Conservation (phyloP, 1,140 invertebrate species). For the fruit fly (Drosophila melanogaster) region DNA sequence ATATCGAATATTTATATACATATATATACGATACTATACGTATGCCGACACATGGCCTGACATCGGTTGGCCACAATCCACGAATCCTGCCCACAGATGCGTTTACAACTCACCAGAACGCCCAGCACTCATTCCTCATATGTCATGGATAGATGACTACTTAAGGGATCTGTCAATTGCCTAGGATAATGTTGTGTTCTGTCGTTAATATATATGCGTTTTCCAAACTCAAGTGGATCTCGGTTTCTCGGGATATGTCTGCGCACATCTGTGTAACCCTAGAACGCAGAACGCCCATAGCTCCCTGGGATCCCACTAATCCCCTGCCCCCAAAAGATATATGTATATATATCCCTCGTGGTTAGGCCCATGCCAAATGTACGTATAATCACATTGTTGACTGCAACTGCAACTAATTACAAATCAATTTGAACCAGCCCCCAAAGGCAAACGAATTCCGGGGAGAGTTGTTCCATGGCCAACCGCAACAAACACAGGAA, state of each 20-base stretch:
- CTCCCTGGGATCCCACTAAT: slow-evolving; percentile 14
- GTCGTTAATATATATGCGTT: slow-evolving; percentile 63
- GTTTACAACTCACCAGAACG: slow-evolving; percentile 63
- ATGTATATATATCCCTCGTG: slow-evolving; percentile 3
- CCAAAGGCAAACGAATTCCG: slow-evolving; percentile 32
- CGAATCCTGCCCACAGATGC: slow-evolving; percentile 49
- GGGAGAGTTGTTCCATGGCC: slow-evolving; percentile 9
- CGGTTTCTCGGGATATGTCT: slow-evolving; percentile 46
- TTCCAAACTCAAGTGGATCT: slow-evolving; percentile 57
- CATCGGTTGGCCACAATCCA: slow-evolving; percentile 30
- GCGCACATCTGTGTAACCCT: slow-evolving; percentile 64
- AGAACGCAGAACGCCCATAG: slow-evolving; percentile 30
- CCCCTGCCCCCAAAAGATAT: background rate
- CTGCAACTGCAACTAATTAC: slow-evolving; percentile 81
- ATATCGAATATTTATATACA: background rate
- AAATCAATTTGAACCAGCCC: slow-evolving; percentile 77
- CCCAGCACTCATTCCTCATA: slow-evolving; percentile 27
- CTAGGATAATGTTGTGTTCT: slow-evolving; percentile 57
- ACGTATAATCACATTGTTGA: slow-evolving; percentile 74
- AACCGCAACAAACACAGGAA: slow-evolving; percentile 68
- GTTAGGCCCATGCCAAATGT: slow-evolving; percentile 41
- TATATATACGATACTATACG: slow-evolving; percentile 15
- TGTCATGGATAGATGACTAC: slow-evolving; percentile 51
- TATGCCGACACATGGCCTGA: slow-evolving; percentile 68
- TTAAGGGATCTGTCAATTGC: slow-evolving; percentile 72